Base-by-base conservation (phyloP, 2,113 vertebrate genomes). In the Anguilla rostrata region DNA sequence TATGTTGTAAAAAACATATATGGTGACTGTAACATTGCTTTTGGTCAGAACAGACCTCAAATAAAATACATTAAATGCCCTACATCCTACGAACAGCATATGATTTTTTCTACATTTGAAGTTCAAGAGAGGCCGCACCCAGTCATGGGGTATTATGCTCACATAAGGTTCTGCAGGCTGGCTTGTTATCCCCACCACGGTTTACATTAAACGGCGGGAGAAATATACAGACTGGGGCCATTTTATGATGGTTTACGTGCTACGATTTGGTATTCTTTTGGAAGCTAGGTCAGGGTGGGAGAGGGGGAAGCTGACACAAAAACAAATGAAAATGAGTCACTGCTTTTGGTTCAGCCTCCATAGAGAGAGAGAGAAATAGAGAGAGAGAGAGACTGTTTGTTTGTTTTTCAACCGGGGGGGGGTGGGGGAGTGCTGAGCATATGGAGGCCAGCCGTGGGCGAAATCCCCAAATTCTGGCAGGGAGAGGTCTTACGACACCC, bases 361-460 rank as follows among this genome's bases (percentile, higher is more conserved):
- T 8, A 49, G 6, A 56, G 49, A 26, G 63, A 20, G 63, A 20
- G 63, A 20, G 9, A 5, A 26, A 18, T 7, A 16, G 63, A 26
- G 63, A 6, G 34, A 34, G 63, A n/a, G 26, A n/a, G 63, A 15
- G 56, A 11, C 15, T 71, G 63, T 60, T 20, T 26, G 29, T n/a
- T 22, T 75, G 29, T 34, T 22, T 75, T n/a, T 75, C 15, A 3
- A 66, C 3, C n/a, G n/a, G 5, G 71, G 66, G n/a, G 5, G 71
- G 71, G 26, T 26, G 63, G 63, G 26, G 63, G 63, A 22, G 63
- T n/a, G 46, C 1, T 40, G 53, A 81, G 56, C 84, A 85, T 81
- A 85, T 81, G 84, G 78, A 29, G 46, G 39, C 40, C 43, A 34
- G 29, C 84, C 20, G 78, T 85, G 84, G 84, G 84, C 53, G 78